Evolutionary conservation across 2,888 invertebrate genomes (phyloP).

Genomic region (Rutpela maculata): DNA sequence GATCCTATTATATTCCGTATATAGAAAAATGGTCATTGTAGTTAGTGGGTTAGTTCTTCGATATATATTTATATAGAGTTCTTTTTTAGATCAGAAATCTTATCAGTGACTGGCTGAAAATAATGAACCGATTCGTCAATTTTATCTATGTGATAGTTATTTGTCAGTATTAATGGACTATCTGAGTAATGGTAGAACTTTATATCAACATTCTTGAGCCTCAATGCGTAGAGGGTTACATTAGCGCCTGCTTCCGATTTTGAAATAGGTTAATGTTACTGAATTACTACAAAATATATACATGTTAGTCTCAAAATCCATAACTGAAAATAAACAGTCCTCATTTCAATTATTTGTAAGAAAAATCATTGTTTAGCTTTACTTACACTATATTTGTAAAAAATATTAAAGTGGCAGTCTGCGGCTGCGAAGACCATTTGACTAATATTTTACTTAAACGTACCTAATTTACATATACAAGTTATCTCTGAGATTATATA

Average conservation of each 20-base stretch:
- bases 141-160: constrained; percentile 28
- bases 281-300: background rate
- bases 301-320: too few relatives aligned
- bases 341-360: too few relatives aligned
- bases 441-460: too few relatives aligned
- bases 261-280: background rate
- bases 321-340: too few relatives aligned
- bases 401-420: too few relatives aligned
- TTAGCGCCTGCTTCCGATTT: constrained; percentile 2
- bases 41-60: constrained; percentile 9
- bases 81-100: background rate
- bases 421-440: too few relatives aligned
- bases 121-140: constrained; percentile 22
- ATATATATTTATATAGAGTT: constrained; percentile 26
- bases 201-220: constrained; percentile 11
- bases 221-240: background rate
- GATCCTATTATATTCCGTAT: constrained; percentile 20
- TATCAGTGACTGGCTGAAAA: constrained; percentile 11
- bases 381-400: too few relatives aligned
- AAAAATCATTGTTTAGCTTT: too few relatives aligned
- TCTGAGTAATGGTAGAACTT: constrained; percentile 21
- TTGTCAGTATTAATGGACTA: constrained; percentile 27
- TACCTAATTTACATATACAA: too few relatives aligned
- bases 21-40: constrained; percentile 21
- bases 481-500: too few relatives aligned